Evolutionary conservation across 2,888 invertebrate species (phyloP).

Genomic region (Ornithoptera alexandrae): DNA sequence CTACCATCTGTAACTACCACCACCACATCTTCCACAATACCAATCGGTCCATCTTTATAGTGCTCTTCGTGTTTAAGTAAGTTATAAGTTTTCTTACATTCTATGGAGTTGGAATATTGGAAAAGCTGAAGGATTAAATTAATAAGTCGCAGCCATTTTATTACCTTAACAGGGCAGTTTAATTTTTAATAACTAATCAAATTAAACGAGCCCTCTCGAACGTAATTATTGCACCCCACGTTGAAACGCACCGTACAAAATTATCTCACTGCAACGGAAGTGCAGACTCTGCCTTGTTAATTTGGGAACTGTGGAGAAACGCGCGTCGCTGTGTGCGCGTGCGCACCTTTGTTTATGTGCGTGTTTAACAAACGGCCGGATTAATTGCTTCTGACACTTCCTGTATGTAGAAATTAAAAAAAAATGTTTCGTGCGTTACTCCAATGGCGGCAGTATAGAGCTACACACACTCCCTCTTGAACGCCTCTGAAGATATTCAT

Average conservation of each 20-base stretch:
- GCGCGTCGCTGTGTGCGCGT: background rate
- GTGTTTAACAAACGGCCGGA: conserved; percentile 46
- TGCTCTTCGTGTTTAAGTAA: too few relatives aligned
- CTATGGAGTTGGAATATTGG: too few relatives aligned
- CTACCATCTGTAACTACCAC: too few relatives aligned
- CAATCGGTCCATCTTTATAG: too few relatives aligned
- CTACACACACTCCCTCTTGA: conserved; percentile 19
- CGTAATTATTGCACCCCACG: conserved; percentile 17
- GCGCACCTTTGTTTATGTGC: conserved; percentile 35
- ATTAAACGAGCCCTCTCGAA: background rate
- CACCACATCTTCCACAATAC: too few relatives aligned
- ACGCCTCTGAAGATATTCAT: background rate
- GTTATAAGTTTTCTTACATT: too few relatives aligned
- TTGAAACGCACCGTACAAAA: conserved; percentile 16
- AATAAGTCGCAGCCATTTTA: too few relatives aligned
- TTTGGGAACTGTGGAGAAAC: conserved; percentile 47
- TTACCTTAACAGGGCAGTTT: too few relatives aligned
- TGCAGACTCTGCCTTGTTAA: conserved; percentile 19
- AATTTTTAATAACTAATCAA: too few relatives aligned
- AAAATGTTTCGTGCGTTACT: conserved; percentile 25
- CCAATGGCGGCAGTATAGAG: conserved; percentile 22
- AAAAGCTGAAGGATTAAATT: too few relatives aligned
- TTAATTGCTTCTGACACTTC: conserved; percentile 56
- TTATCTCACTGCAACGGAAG: conserved; percentile 28
- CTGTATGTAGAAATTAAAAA: conserved; percentile 38